These are phyloP conservation scores for Stichodactyla helianthus DNA, from an alignment of 64 coral and sea anemone species.

Conservation along the genomic window DNA sequence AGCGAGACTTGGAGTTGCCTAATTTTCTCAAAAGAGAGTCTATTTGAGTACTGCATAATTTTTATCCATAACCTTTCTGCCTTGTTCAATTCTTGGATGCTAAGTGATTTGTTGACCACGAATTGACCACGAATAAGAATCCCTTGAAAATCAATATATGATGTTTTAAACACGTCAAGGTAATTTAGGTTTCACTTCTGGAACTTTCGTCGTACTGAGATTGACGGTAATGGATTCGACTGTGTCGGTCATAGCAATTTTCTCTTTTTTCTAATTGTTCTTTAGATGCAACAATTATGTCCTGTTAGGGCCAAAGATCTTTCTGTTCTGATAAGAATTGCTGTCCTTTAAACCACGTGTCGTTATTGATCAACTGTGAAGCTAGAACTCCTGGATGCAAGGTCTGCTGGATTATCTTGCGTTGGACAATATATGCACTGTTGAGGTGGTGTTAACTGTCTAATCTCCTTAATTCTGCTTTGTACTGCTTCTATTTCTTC, in stretches of 20 bases:
- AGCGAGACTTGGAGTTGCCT: constrained; percentile 6
- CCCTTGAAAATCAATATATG: background rate
- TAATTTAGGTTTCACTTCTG: background rate
- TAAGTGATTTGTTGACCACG: background rate
- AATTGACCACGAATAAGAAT: background rate
- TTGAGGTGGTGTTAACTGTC: background rate
- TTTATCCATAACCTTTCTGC: constrained; percentile 17
- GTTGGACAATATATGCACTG: constrained; percentile 36
- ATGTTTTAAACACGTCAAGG: background rate
- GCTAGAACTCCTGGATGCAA: constrained; percentile 28
- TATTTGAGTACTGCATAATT: background rate
- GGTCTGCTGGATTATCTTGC: constrained; percentile 41
- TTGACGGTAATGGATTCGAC: background rate
- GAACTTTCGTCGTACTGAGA: background rate
- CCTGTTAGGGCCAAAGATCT: background rate
- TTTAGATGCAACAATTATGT: background rate
- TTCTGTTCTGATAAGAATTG: background rate
- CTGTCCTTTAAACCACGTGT: constrained; percentile 43
- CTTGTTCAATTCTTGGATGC: constrained; percentile 20
- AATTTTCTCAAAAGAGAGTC: constrained; percentile 24
- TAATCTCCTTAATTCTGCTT: constrained; percentile 39
- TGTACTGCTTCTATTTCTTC: constrained; percentile 36
- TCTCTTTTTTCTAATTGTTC: background rate
- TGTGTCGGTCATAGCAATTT: background rate
- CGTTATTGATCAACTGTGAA: background rate